Percentiles rank a stretch among this genome's conserved stretches.
Conservation (phyloP, 2,888 invertebrate species). For the Microplitis deprimator region DNA sequence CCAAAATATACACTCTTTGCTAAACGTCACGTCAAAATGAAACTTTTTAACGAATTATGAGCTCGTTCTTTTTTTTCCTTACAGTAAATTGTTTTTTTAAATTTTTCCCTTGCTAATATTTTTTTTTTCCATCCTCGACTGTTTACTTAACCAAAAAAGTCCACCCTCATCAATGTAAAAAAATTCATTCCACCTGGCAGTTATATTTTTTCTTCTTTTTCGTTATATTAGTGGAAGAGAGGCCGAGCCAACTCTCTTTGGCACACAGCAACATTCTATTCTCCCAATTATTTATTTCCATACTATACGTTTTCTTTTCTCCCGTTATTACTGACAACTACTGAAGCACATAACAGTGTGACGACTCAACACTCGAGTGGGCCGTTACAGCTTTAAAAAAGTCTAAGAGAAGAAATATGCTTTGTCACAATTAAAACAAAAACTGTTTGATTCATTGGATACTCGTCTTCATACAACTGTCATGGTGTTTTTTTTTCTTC, state of each 20-base stretch:
- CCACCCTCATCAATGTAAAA: background rate
- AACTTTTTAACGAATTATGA: background rate
- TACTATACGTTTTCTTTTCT: background rate
- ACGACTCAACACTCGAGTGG: conserved; percentile 27
- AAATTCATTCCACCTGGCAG: background rate
- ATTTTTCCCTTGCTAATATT: no score
- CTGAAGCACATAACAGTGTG: conserved; percentile 11
- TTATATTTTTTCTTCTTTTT: background rate
- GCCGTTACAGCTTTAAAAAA: conserved; percentile 13
- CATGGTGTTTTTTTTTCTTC: conserved; percentile 3
- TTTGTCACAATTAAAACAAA: conserved; percentile 34
- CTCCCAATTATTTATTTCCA: background rate
- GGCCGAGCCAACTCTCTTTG: no score
- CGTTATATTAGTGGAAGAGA: no score
- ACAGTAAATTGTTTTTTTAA: no score
- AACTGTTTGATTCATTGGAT: conserved; percentile 29
- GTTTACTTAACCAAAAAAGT: background rate
- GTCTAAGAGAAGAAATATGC: conserved; percentile 29
- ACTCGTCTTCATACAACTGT: background rate
- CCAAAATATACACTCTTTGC: conserved; percentile 42
- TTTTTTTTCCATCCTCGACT: background rate
- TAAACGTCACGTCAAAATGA: conserved; percentile 21
- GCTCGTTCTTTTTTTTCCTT: no score
- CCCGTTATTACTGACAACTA: conserved; percentile 3
- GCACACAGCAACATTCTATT: background rate